Base-by-base conservation (phyloP, 2,113 vertebrate species). In the Larimichthys polyactis region DNA sequence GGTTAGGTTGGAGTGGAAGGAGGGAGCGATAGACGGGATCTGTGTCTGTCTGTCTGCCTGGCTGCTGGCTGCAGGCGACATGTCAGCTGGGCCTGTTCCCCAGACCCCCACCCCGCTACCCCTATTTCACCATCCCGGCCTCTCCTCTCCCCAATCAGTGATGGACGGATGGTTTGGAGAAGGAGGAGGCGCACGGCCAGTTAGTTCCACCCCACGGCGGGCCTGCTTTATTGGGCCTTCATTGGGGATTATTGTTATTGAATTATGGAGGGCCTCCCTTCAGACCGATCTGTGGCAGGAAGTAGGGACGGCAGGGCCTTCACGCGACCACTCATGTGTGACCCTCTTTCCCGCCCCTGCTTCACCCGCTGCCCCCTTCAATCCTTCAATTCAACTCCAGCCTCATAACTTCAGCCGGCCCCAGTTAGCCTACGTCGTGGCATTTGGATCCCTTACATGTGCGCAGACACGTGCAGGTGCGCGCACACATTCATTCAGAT, bases 211-310 rank as follows among this genome's bases (percentile, higher is more conserved):
- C 88, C 91, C 82, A 75, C 80, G 80, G 87, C 87, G 40, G 40
- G 79, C 32, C 80, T 82, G 85, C 88, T 92, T 93, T 91, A 90
- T 93, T 91, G 86, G 89, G 87, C 87, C 79, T 90, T 93, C 92
- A 94, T 91, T 94, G 92, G 90, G 93, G 93, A 94, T 95, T 94
- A 94, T 93, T 93, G 92, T 95, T 95, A 95, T 95, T 95, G 93
- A 95, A 95, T 95, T 95, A 95, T 93, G 90, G 89, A 84, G 88
- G 89, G 85, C 84, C 92, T 89, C 89, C 84, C 77, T 65, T 85
- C 58, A 75, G 79, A 79, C 68, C 51, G n/a, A 46, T 79, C 84
- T 71, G 69, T 71, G 84, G 84, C 86, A 91, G 92, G 90, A 93
- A 88, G 90, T 71, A 11, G 24, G 55, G 79, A 79, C 59, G 51